A percentile compares a stretch with the other conserved stretches of the same genome.
Conservation (phyloP, 2,113 vertebrate species). For the Cryptotis parvus region DNA sequence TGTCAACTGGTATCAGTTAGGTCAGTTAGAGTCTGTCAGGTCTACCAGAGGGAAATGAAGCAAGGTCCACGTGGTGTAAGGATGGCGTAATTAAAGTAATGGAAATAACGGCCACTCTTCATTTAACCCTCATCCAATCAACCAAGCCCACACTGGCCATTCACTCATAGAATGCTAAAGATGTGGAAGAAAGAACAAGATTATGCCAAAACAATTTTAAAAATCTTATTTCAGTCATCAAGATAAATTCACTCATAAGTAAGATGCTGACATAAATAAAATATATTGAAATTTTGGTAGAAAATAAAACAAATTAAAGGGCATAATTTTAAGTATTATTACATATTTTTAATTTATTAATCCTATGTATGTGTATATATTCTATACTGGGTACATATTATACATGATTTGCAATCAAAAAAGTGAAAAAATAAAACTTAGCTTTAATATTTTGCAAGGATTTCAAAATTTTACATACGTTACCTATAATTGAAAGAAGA, state of each 20-base stretch:
- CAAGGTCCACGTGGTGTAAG: slow-evolving; percentile 70
- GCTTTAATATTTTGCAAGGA: background rate
- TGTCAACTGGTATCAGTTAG: slow-evolving; percentile 83
- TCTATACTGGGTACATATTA: background rate
- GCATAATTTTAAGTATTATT: slow-evolving; percentile 16
- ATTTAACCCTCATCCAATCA: slow-evolving; percentile 69
- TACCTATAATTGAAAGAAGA: slow-evolving; percentile 24
- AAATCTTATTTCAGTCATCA: slow-evolving; percentile 43
- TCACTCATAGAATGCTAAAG: slow-evolving; percentile 59
- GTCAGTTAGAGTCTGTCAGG: slow-evolving; percentile 80
- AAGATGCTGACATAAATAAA: slow-evolving; percentile 48
- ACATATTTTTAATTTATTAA: background rate
- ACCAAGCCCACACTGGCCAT: slow-evolving; percentile 24
- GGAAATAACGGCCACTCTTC: slow-evolving; percentile 76
- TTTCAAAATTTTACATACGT: background rate
- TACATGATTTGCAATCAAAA: slow-evolving; percentile 21
- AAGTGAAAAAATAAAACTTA: background rate
- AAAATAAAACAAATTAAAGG: background rate
- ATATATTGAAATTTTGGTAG: slow-evolving; percentile 3
- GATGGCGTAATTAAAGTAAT: slow-evolving; percentile 63
- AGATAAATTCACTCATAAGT: slow-evolving; percentile 32
- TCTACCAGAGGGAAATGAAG: slow-evolving; percentile 73
- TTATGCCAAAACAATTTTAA: slow-evolving; percentile 36
- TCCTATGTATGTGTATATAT: background rate
- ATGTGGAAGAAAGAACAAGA: background rate